Conservation (phyloP, 2,797 vertebrate species). For the Enteromius mattozi region DNA sequence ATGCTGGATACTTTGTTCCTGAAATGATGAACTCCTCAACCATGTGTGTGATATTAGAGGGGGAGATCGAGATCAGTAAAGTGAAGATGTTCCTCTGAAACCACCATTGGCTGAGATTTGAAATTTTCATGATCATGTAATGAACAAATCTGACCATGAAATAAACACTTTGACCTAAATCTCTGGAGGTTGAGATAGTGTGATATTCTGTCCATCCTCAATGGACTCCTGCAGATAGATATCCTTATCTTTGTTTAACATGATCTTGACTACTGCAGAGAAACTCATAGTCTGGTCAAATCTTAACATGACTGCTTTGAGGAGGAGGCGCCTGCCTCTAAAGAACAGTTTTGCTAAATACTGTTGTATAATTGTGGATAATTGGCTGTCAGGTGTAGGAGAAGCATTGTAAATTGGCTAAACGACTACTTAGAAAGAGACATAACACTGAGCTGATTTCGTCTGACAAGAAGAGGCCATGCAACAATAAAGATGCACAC, state of each 20-base stretch:
- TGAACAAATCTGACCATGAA: constrained; percentile 23
- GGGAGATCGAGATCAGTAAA: not conserved
- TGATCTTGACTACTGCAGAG: not conserved
- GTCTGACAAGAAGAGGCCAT: constrained; percentile 23
- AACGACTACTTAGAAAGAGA: constrained; percentile 36
- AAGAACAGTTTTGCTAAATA: constrained; percentile 14
- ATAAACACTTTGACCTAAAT: constrained; percentile 22
- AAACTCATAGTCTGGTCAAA: not conserved
- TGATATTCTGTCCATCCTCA: constrained; percentile 17
- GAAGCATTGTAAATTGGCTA: constrained; percentile 16
- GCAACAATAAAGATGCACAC: constrained; percentile 28
- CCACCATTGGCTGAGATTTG: constrained; percentile 1
- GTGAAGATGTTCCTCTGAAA: constrained; percentile 14
- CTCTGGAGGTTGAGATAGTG: not conserved
- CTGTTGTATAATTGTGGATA: constrained; percentile 27
- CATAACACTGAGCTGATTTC: constrained; percentile 27
- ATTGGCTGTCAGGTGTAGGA: constrained; percentile 17
- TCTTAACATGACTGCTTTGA: not conserved
- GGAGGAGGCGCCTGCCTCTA: not conserved
- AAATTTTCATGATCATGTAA: not conserved
- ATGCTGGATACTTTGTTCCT: constrained; percentile 11
- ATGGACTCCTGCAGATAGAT: not conserved
- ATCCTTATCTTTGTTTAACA: constrained; percentile 13
- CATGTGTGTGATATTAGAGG: not conserved
- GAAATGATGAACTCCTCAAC: constrained; percentile 15